Conservation (phyloP, 2,888 invertebrate genomes). For the Salticus scenicus region DNA sequence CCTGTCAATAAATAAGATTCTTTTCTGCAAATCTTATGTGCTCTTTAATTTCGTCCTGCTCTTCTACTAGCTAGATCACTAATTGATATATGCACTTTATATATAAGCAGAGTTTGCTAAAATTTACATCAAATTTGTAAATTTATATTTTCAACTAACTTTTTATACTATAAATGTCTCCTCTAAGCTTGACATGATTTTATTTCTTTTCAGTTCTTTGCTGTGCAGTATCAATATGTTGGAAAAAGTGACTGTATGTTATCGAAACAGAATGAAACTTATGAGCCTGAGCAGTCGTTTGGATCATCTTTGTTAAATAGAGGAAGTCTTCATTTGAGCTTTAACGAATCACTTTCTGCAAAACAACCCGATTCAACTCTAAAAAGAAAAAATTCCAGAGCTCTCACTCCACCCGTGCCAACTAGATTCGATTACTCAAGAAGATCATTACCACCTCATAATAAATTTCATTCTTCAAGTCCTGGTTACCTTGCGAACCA, state of each 20-base stretch:
- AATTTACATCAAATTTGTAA: no score
- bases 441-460: conserved; percentile 60
- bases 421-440: conserved; percentile 61
- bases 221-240: neutral
- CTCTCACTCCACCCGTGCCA: conserved; percentile 61
- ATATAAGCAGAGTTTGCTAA: no score
- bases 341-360: conserved; percentile 70
- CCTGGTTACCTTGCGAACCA: conserved; percentile 51
- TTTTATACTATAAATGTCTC: no score
- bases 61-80: no score
- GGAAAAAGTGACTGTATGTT: neutral
- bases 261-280: conserved; percentile 62
- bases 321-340: conserved; percentile 47
- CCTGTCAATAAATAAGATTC: no score
- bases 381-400: conserved; percentile 43
- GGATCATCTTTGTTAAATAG: conserved; percentile 53
- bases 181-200: no score
- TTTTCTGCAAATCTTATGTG: no score
- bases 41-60: no score
- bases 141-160: no score
- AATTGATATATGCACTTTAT: no score
- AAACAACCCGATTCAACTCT: conserved; percentile 56
- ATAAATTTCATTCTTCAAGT: conserved; percentile 55
- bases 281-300: conserved; percentile 67
- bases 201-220: neutral